phyloP scores from a whole-genome alignment of 2,888 invertebrate species.

The Petrophora chlorosata region DNA sequence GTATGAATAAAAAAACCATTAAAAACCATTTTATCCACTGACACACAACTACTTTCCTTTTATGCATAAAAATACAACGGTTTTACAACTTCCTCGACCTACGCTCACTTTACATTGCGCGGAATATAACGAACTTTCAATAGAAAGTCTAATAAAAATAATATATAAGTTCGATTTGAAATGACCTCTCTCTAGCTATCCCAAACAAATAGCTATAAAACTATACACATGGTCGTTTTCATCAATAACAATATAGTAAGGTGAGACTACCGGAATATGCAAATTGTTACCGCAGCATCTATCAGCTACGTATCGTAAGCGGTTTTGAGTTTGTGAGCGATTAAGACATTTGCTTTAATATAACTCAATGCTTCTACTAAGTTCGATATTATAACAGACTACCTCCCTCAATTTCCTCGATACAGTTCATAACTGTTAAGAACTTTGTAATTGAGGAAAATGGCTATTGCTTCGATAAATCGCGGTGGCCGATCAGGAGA shows the following conservation, averaged over 20 bases:
- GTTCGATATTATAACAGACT: too few relatives aligned
- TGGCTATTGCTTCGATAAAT: constrained; percentile 21
- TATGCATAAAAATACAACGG: background rate
- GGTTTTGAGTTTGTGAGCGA: background rate
- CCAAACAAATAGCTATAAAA: constrained; percentile 12
- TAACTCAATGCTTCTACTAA: too few relatives aligned
- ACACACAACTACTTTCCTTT: background rate
- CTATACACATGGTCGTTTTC: constrained; percentile 6
- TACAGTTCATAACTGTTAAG: background rate
- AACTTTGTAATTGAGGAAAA: constrained; percentile 19
- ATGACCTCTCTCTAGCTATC: constrained; percentile 27
- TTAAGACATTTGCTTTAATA: background rate
- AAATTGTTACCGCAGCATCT: constrained; percentile 3
- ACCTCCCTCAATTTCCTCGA: too few relatives aligned
- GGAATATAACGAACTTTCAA: constrained; percentile 28
- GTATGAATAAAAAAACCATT: background rate
- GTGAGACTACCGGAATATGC: constrained; percentile 11
- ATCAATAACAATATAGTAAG: constrained; percentile 12
- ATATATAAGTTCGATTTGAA: constrained; percentile 16
- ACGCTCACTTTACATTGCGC: constrained; percentile 15
- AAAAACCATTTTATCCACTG: background rate
- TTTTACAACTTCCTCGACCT: too few relatives aligned
- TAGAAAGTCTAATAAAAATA: constrained; percentile 29
- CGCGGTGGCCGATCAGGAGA: constrained; percentile 17
- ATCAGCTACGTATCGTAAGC: too few relatives aligned